Percentiles rank a stretch among this genome's conserved stretches.
Conservation (phyloP, 2,113 vertebrate species). For the Pygoscelis antarcticus region DNA sequence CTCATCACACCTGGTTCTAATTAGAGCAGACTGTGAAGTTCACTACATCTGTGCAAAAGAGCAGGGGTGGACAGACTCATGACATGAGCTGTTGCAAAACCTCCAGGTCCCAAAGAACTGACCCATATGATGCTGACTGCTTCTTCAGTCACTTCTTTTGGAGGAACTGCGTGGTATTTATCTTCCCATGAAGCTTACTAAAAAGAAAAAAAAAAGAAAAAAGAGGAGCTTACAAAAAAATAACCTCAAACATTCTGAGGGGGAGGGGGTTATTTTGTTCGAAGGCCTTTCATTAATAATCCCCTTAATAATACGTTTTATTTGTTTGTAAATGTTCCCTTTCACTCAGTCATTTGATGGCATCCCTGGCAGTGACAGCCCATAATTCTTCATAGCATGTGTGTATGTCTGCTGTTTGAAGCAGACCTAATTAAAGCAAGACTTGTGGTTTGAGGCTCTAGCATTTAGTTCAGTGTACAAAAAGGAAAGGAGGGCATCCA, state of each 20-base stretch:
- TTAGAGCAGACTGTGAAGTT: not conserved
- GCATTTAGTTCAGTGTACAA: not conserved
- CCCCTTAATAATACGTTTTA: not conserved
- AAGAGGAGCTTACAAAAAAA: not conserved
- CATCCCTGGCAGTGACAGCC: not conserved
- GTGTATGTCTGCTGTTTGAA: conserved; percentile 3
- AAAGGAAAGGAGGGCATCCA: not conserved
- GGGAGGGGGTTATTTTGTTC: not conserved
- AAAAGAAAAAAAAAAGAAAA: not conserved
- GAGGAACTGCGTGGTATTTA: not conserved
- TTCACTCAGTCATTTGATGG: conserved; percentile 34
- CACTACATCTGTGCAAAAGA: not conserved
- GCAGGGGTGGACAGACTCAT: not conserved
- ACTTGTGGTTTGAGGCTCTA: not conserved
- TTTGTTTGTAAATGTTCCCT: not conserved
- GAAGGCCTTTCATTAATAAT: not conserved
- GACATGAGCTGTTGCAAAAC: not conserved
- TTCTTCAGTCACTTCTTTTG: not conserved
- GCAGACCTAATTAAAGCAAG: conserved; percentile 28
- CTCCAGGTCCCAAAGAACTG: not conserved
- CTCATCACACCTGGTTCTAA: not conserved
- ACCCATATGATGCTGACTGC: not conserved
- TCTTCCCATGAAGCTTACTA: not conserved
- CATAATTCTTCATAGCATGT: not conserved
- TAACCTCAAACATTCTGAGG: not conserved